Conservation (phyloP, 1,140 invertebrate genomes). For the Hyposmocoma kahamanoa region DNA sequence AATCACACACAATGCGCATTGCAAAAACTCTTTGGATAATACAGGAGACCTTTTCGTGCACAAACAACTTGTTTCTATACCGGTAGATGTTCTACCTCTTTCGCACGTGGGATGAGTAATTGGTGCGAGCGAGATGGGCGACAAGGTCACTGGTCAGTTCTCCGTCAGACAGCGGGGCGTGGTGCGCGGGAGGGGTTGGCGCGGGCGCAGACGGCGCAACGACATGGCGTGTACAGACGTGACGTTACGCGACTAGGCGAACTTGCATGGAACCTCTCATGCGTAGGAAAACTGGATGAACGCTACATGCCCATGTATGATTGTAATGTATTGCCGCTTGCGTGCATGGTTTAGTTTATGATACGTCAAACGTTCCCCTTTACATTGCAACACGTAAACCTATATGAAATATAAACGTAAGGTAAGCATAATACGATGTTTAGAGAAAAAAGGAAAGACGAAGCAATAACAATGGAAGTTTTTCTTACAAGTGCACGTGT, state of each 20-base stretch:
- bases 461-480: no score
- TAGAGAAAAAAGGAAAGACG: no score
- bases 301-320: no score
- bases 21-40: slow-evolving; percentile 23
- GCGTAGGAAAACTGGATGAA: slow-evolving; percentile 45
- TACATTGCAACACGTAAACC: no score
- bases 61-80: slow-evolving; percentile 58
- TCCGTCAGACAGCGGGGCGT: slow-evolving; percentile 53
- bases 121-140: slow-evolving; percentile 37
- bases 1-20: background rate
- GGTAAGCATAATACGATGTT: no score
- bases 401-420: no score
- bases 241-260: slow-evolving; percentile 48
- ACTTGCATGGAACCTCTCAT: slow-evolving; percentile 42
- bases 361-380: no score
- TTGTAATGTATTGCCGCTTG: no score
- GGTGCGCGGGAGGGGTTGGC: slow-evolving; percentile 33
- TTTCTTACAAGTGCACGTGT: no score
- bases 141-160: slow-evolving; percentile 70
- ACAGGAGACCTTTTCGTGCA: slow-evolving; percentile 58
- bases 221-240: slow-evolving; percentile 48
- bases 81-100: slow-evolving; percentile 32
- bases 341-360: no score
- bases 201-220: slow-evolving; percentile 55
- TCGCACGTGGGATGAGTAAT: slow-evolving; percentile 12